Conservation (phyloP, 2,888 invertebrate species). For the Syrphus vitripennis region DNA sequence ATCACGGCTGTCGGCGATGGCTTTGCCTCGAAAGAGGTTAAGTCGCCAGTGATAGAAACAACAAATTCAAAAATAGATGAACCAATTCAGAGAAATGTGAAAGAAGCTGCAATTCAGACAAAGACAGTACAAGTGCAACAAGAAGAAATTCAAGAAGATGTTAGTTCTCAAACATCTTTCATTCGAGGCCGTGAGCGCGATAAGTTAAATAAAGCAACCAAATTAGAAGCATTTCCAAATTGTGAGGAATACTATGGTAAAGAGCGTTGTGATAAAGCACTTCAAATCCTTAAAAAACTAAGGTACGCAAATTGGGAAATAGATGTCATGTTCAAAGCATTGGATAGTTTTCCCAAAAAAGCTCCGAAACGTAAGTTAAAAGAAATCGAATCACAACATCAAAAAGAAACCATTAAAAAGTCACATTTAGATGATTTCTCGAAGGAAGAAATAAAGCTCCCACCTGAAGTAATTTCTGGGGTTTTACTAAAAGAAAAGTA, state of each 20-base stretch:
- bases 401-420: not conserved
- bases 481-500: not conserved
- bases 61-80: not conserved
- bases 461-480: not conserved
- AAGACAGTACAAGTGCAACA: not conserved
- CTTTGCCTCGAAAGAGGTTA: conserved; percentile 38
- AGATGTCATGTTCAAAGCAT: conserved; percentile 17
- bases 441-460: not conserved
- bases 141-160: not conserved
- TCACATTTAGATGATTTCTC: not conserved
- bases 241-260: not conserved
- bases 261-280: not conserved
- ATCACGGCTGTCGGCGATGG: conserved; percentile 62
- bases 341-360: not conserved
- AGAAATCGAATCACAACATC: not conserved
- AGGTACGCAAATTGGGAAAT: conserved; percentile 36
- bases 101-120: not conserved
- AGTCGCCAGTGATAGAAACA: conserved; percentile 55
- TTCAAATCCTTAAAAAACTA: not conserved
- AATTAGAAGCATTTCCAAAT: not conserved
- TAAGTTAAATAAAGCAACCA: not conserved
- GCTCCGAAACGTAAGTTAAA: not conserved
- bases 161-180: not conserved
- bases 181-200: not conserved
- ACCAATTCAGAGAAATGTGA: not conserved